phyloP scores from a whole-genome alignment of 2,113 vertebrate species.

The Callithrix jacchus region DNA sequence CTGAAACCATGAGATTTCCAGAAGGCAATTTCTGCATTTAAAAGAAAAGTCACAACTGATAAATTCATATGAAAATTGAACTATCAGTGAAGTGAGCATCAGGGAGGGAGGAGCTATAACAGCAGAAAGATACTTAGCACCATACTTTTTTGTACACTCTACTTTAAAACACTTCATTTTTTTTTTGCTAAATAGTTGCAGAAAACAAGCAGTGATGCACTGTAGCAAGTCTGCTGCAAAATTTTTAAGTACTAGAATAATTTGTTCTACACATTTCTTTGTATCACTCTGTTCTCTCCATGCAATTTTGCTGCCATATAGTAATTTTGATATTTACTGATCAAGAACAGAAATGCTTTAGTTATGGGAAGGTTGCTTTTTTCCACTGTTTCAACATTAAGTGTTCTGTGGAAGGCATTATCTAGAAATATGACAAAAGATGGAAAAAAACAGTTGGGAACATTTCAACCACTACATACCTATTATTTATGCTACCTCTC shows the following conservation, averaged over 20 bases:
- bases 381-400: conserved; percentile 68
- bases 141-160: neutral
- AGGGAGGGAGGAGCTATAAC: neutral
- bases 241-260: neutral
- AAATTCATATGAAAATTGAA: conserved; percentile 1
- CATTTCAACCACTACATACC: conserved; percentile 73
- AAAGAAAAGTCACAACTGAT: neutral
- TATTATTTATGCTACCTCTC: conserved; percentile 51
- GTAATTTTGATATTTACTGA: conserved; percentile 29
- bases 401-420: conserved; percentile 52
- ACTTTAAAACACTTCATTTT: neutral
- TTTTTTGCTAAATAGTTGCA: neutral
- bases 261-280: conserved; percentile 35
- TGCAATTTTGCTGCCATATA: neutral
- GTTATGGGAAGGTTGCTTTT: conserved; percentile 44
- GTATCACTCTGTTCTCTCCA: neutral
- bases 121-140: neutral
- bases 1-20: neutral
- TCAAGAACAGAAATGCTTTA: conserved; percentile 39
- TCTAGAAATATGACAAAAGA: conserved; percentile 66
- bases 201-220: neutral
- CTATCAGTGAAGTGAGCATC: neutral
- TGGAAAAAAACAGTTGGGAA: conserved; percentile 73
- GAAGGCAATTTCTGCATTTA: neutral
- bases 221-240: neutral